phyloP scores from a whole-genome alignment of 1,140 invertebrate species.

The Dreissena polymorpha region DNA sequence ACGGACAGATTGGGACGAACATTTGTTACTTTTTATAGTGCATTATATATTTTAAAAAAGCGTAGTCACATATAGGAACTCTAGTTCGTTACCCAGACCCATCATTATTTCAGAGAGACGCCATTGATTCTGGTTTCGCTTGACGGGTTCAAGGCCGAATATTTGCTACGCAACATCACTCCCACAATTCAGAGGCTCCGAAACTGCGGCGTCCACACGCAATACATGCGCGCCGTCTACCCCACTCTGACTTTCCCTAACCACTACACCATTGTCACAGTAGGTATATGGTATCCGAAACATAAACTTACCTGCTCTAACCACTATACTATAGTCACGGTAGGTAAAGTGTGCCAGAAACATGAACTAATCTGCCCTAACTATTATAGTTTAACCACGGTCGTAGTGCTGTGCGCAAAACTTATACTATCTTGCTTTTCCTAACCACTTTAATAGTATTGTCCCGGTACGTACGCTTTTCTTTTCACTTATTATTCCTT shows the following conservation, averaged over 20 bases:
- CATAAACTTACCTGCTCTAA: background rate
- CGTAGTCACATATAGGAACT: background rate
- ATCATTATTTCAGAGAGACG: conserved; percentile 26
- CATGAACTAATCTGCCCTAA: background rate
- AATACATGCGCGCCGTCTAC: conserved; percentile 85
- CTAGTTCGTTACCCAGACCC: background rate
- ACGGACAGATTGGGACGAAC: background rate
- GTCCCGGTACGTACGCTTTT: too few species aligned
- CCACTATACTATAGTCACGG: conserved; percentile 12
- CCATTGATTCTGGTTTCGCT: conserved; percentile 82
- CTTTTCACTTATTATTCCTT: background rate
- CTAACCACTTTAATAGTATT: too few species aligned
- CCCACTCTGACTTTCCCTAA: conserved; percentile 90
- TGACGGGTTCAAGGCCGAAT: conserved; percentile 87
- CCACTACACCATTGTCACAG: conserved; percentile 82
- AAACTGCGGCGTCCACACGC: conserved; percentile 82
- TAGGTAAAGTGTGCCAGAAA: background rate
- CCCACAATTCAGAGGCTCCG: conserved; percentile 82
- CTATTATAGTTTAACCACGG: too few species aligned
- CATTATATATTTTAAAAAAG: background rate
- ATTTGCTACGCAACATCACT: conserved; percentile 82
- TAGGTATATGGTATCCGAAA: background rate
- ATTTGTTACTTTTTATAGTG: background rate
- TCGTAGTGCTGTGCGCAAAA: too few species aligned
- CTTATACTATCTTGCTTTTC: too few species aligned